Percentiles rank a stretch among this genome's conserved stretches.
These are phyloP conservation scores for Crambe crambe DNA, from an alignment of 37 sponge, comb jelly and placozoan genomes.

Conservation along the genomic window DNA sequence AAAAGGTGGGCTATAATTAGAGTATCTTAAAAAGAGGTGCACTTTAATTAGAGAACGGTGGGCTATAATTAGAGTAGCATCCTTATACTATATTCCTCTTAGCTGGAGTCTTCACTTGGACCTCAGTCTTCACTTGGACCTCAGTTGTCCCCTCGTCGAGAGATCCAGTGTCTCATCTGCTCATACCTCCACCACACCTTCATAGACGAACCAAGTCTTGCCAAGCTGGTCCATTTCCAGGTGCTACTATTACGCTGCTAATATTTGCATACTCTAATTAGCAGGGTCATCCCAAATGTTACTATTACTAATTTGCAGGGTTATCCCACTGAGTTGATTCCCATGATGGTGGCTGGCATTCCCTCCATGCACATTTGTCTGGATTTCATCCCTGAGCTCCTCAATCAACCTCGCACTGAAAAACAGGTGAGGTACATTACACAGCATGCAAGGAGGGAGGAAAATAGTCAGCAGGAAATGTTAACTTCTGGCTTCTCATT, in stretches of 20 bases:
- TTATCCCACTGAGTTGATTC: conserved; percentile 72
- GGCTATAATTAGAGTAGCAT: not conserved
- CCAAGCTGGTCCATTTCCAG: conserved; percentile 89
- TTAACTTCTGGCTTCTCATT: no score
- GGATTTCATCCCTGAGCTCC: conserved; percentile 88
- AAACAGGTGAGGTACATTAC: conserved; percentile 68
- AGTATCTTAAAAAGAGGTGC: not conserved
- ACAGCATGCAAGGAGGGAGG: not conserved
- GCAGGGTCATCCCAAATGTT: not conserved
- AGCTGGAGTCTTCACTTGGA: conserved; percentile 52
- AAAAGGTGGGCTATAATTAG: conserved; percentile 44
- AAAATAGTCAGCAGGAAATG: no score
- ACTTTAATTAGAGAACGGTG: not conserved
- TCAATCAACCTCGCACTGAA: conserved; percentile 68
- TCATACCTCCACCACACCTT: conserved; percentile 83
- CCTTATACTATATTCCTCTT: no score
- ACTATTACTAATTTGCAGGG: conserved; percentile 23
- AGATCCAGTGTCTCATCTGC: conserved; percentile 79
- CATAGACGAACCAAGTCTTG: conserved; percentile 83
- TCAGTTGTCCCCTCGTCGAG: conserved; percentile 65
- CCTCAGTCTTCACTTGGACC: conserved; percentile 61
- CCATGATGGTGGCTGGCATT: conserved; percentile 77
- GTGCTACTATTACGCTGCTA: no score
- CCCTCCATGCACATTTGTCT: conserved; percentile 96
- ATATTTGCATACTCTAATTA: no score